Conservation (phyloP, 1,140 invertebrate species). For the Phenacoccus solenopsis region DNA sequence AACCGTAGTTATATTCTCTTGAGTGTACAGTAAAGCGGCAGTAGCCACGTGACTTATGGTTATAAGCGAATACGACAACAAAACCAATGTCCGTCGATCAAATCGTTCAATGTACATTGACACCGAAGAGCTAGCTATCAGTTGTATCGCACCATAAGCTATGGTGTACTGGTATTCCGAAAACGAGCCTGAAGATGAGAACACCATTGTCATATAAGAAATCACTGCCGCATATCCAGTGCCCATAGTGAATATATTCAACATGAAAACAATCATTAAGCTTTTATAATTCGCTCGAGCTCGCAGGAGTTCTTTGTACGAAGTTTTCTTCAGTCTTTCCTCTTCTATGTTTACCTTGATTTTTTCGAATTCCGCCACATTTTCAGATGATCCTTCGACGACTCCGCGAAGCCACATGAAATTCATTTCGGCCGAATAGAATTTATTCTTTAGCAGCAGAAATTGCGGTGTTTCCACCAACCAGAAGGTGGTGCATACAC, state of each 20-base stretch:
- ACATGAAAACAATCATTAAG: slow-evolving; percentile 37
- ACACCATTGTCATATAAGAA: slow-evolving; percentile 28
- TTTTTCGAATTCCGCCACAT: background rate
- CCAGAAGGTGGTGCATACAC: background rate
- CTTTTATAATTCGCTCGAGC: slow-evolving; percentile 36
- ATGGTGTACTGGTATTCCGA: slow-evolving; percentile 23
- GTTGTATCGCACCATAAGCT: slow-evolving; percentile 25
- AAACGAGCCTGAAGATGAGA: slow-evolving; percentile 27
- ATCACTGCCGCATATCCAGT: slow-evolving; percentile 26
- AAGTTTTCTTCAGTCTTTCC: slow-evolving; percentile 31
- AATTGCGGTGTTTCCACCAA: background rate
- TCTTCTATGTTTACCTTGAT: background rate
- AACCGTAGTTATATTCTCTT: background rate
- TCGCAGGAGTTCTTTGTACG: slow-evolving; percentile 34
- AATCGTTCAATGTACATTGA: slow-evolving; percentile 35
- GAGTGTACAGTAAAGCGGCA: background rate
- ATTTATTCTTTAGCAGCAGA: background rate
- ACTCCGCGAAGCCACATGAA: background rate
- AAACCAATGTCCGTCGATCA: background rate
- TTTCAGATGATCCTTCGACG: background rate
- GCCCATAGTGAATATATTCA: slow-evolving; percentile 19
- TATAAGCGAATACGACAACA: background rate
- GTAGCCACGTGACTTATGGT: background rate
- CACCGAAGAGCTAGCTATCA: slow-evolving; percentile 36
- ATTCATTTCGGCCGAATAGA: background rate